These are phyloP conservation scores for Poeciliopsis prolifica DNA, from an alignment of 2,113 vertebrate genomes.

Conservation along the genomic window DNA sequence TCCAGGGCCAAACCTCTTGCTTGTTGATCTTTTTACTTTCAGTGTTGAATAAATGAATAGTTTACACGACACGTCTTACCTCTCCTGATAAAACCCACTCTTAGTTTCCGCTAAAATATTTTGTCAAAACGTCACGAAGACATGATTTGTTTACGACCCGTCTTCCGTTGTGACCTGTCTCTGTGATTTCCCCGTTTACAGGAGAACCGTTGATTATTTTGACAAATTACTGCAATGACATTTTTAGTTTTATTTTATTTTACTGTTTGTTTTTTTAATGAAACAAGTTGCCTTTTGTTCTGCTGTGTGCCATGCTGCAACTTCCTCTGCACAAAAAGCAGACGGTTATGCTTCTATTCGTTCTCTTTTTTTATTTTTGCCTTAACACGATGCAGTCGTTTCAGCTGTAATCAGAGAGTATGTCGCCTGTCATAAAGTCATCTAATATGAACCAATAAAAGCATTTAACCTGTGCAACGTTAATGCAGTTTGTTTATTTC, in stretches of 20 bases:
- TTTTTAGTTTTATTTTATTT: background rate
- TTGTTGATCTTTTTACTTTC: conserved; percentile 1
- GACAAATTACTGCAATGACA: background rate
- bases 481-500: background rate
- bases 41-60: conserved; percentile 8
- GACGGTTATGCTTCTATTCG: conserved; percentile 15
- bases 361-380: background rate
- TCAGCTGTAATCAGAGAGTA: conserved; percentile 13
- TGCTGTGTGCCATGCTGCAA: conserved; percentile 36
- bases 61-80: conserved; percentile 25
- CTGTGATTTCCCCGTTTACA: background rate
- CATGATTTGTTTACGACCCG: background rate
- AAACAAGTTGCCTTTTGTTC: conserved; percentile 47
- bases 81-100: conserved; percentile 7
- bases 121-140: conserved; percentile 2
- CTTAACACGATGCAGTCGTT: conserved; percentile 14
- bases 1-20: background rate
- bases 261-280: background rate
- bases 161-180: background rate
- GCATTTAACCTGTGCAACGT: conserved; percentile 11
- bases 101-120: background rate
- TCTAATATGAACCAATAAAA: conserved; percentile 45
- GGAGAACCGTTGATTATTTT: background rate
- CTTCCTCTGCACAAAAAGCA: conserved; percentile 6
- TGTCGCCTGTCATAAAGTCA: conserved; percentile 2